phyloP scores from a whole-genome alignment of 2,113 vertebrate genomes.

The Mesoclemmys tuberculata region DNA sequence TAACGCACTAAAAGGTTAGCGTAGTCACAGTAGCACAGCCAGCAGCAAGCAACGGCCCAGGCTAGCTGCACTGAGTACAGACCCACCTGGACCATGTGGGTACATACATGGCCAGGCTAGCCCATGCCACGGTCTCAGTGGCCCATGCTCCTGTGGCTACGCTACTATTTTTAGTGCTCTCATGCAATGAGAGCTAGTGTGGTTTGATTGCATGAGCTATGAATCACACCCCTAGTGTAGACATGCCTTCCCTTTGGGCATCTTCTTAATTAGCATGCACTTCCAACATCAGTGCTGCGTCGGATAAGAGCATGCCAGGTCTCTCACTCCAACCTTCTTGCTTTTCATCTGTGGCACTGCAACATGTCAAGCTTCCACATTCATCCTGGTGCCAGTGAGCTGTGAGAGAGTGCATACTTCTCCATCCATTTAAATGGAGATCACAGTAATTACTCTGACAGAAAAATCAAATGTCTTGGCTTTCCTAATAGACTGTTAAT shows the following conservation, averaged over 20 bases:
- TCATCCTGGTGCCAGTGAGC: constrained; percentile 1
- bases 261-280: constrained; percentile 46
- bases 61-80: background rate
- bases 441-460: constrained; percentile 61
- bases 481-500: constrained; percentile 27
- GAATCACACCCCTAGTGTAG: background rate
- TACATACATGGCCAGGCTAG: too few species aligned
- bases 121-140: background rate
- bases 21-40: background rate
- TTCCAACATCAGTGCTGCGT: constrained; percentile 19
- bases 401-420: background rate
- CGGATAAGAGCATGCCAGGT: constrained; percentile 7
- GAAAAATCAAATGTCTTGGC: constrained; percentile 55
- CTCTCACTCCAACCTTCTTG: background rate
- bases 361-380: background rate
- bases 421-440: background rate
- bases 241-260: background rate
- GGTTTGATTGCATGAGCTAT: background rate
- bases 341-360: background rate
- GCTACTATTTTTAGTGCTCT: background rate
- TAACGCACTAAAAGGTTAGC: background rate
- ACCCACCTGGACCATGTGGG: too few species aligned
- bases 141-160: background rate
- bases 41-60: background rate
- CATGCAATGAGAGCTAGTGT: background rate